phyloP scores from a whole-genome alignment of 2,888 invertebrate genomes.

The Drosophila crucigera region DNA sequence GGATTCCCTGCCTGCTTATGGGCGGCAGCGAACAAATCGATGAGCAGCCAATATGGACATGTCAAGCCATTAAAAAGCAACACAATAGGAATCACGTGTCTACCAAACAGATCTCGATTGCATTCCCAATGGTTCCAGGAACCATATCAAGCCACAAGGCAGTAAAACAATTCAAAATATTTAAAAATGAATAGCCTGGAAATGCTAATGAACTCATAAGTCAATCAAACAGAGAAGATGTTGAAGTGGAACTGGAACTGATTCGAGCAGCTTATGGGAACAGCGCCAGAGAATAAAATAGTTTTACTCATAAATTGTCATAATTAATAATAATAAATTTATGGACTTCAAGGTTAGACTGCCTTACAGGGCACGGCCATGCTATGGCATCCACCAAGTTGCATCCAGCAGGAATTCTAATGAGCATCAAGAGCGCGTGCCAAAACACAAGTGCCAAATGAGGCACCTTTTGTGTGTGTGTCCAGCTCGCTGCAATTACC shows the following conservation, averaged over 20 bases:
- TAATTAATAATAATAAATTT: conserved; percentile 77
- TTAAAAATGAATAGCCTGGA: conserved; percentile 43
- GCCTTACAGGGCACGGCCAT: conserved; percentile 56
- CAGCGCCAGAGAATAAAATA: conserved; percentile 48
- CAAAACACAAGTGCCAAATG: conserved; percentile 64
- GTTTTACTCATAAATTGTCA: conserved; percentile 78
- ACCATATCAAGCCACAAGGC: conserved; percentile 9
- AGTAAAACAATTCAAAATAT: conserved; percentile 29
- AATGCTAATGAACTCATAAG: conserved; percentile 64
- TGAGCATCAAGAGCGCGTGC: conserved; percentile 73
- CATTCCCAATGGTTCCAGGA: conserved; percentile 31
- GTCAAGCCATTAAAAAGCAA: conserved; percentile 50
- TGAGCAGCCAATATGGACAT: conserved; percentile 66
- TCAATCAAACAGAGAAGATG: conserved; percentile 26
- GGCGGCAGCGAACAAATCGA: conserved; percentile 65
- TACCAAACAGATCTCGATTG: conserved; percentile 8
- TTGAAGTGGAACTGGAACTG: conserved; percentile 15
- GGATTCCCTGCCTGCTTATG: conserved; percentile 53
- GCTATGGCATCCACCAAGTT: conserved; percentile 18
- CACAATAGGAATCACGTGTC: conserved; percentile 53
- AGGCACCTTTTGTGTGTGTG: conserved; percentile 52
- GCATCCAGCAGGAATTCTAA: conserved; percentile 56
- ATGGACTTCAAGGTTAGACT: conserved; percentile 52
- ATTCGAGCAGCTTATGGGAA: conserved; percentile 31
- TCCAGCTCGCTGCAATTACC: conserved; percentile 64